Percentiles rank a stretch among this genome's conserved stretches.
Conservation (phyloP, 2,888 invertebrate genomes). For the Unio delphinus region DNA sequence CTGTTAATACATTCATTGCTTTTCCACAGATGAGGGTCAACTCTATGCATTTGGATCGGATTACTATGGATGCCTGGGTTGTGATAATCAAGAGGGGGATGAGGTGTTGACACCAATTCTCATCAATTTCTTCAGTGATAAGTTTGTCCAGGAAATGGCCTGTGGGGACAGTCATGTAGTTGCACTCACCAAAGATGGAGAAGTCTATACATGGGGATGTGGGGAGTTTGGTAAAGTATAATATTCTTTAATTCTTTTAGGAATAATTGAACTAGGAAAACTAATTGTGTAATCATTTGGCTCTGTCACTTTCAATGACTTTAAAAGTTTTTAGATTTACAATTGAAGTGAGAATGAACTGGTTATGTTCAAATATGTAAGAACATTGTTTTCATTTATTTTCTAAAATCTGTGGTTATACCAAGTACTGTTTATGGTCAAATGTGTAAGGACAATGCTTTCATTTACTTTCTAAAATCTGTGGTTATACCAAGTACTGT, state of each 20-base stretch:
- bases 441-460: too few species aligned
- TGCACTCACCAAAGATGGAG: slow-evolving; percentile 60
- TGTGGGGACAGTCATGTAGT: slow-evolving; percentile 69
- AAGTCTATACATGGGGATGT: slow-evolving; percentile 70
- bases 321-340: too few species aligned
- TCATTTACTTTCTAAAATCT: too few species aligned
- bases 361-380: background rate
- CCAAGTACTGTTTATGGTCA: too few species aligned
- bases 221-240: slow-evolving; percentile 67
- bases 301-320: too few species aligned
- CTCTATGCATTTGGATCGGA: slow-evolving; percentile 69
- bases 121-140: slow-evolving; percentile 50
- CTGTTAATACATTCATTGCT: background rate
- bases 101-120: slow-evolving; percentile 54
- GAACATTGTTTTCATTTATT: background rate
- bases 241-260: background rate
- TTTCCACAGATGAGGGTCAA: slow-evolving; percentile 60
- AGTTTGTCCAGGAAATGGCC: slow-evolving; percentile 59
- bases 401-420: too few species aligned
- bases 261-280: background rate
- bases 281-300: background rate
- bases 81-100: slow-evolving; percentile 55
- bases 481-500: too few species aligned
- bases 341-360: background rate
- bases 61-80: slow-evolving; percentile 69